Evolutionary conservation across 1,140 invertebrate genomes (phyloP).

Genomic region (Penaeus japonicus): DNA sequence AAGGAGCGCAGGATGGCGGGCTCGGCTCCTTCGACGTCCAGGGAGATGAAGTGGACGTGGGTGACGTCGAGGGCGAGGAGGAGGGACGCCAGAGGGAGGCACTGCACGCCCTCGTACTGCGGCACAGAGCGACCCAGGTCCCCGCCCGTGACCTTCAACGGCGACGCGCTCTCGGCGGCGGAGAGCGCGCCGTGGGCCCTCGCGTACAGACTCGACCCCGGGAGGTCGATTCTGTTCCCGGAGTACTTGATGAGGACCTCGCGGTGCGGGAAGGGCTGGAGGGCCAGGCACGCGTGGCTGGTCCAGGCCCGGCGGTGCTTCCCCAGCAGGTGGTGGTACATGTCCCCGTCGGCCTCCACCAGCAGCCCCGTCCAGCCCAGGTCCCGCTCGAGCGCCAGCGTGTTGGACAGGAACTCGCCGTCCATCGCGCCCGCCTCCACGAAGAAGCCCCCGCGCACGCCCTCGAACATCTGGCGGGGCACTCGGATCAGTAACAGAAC

Average conservation of each 20-base stretch:
- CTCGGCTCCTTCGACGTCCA: constrained; percentile 40
- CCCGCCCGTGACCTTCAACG: neutral
- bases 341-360: constrained; percentile 62
- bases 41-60: constrained; percentile 32
- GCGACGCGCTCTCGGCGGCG: neutral
- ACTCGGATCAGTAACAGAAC: no score
- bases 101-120: constrained; percentile 29
- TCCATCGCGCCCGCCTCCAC: constrained; percentile 63
- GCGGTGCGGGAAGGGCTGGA: neutral
- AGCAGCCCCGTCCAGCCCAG: constrained; percentile 63
- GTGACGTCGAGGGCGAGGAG: constrained; percentile 30
- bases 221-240: neutral
- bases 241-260: constrained; percentile 1
- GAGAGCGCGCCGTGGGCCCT: neutral
- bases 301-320: constrained; percentile 34
- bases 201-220: neutral
- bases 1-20: neutral
- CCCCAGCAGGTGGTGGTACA: constrained; percentile 58
- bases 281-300: constrained; percentile 60
- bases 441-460: constrained; percentile 61
- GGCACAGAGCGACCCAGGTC: neutral
- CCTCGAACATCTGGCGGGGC: neutral
- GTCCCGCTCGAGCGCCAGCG: constrained; percentile 61
- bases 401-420: constrained; percentile 63
- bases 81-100: constrained; percentile 29